Conservation (phyloP, 2,797 vertebrate species). For the Knipowitschia caucasica region DNA sequence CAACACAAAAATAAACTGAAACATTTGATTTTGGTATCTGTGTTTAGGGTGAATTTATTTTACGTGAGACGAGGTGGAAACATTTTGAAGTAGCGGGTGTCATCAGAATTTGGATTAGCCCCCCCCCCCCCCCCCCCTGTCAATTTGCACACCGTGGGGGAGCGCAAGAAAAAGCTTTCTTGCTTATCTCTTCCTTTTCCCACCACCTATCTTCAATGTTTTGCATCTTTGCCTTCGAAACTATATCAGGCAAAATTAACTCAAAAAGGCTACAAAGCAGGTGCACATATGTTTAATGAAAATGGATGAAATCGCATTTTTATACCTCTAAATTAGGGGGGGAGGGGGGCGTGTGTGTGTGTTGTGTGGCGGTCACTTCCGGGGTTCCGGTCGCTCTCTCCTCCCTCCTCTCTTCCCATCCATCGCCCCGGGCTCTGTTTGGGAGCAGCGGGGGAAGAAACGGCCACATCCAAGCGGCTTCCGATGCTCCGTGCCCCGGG, state of each 20-base stretch:
- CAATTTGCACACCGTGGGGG: not conserved
- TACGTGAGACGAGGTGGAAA: too few relatives aligned
- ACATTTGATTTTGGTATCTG: not conserved
- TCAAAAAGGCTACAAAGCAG: constrained; percentile 19
- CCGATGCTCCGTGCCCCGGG: constrained; percentile 77
- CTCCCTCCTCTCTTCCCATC: not conserved
- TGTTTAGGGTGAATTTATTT: not conserved
- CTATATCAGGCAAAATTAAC: not conserved
- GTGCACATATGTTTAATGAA: constrained; percentile 18
- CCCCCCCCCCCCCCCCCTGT: too few relatives aligned
- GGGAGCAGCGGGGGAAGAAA: constrained; percentile 11
- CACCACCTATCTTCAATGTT: not conserved
- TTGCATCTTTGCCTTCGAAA: not conserved
- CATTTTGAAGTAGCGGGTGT: too few relatives aligned
- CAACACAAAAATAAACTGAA: not conserved
- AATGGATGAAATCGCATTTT: too few relatives aligned
- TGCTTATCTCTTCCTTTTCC: not conserved
- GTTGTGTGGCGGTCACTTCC: constrained; percentile 59
- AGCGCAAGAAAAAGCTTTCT: too few relatives aligned
- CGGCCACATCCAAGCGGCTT: constrained; percentile 17
- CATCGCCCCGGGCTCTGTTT: constrained; percentile 25
- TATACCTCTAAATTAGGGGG: not conserved
- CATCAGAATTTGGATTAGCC: too few relatives aligned
- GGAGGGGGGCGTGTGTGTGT: constrained; percentile 14
- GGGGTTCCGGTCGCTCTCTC: constrained; percentile 18